phyloP scores from a whole-genome alignment of 1,140 invertebrate genomes.

The Bombyx mori region ASM3026992v2 NC_085133.1:1517501-1518000 shows the following conservation, averaged over 20 bases:
- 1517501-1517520: constrained; percentile 23
- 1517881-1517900: constrained; percentile 23
- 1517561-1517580: constrained; percentile 9
- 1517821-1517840: constrained; percentile 30
- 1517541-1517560: constrained; percentile 26
- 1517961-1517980: constrained; percentile 23
- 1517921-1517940: constrained; percentile 26
- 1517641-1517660: no score
- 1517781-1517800: constrained; percentile 52
- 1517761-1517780: constrained; percentile 37
- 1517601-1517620: constrained; percentile 21
- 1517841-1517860: constrained; percentile 26
- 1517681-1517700: constrained; percentile 22
- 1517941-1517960: constrained; percentile 27
- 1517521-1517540: constrained; percentile 25
- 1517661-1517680: no score
- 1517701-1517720: constrained; percentile 20
- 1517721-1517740: constrained; percentile 18
- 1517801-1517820: constrained; percentile 25
- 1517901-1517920: constrained; percentile 22
- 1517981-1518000: constrained; percentile 16
- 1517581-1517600: constrained; percentile 27
- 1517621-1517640: constrained; percentile 8
- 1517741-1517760: constrained; percentile 37
- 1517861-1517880: constrained; percentile 30